Base-by-base conservation (phyloP, 2,113 vertebrate genomes). In the Campylorhamphus procurvoides region DNA sequence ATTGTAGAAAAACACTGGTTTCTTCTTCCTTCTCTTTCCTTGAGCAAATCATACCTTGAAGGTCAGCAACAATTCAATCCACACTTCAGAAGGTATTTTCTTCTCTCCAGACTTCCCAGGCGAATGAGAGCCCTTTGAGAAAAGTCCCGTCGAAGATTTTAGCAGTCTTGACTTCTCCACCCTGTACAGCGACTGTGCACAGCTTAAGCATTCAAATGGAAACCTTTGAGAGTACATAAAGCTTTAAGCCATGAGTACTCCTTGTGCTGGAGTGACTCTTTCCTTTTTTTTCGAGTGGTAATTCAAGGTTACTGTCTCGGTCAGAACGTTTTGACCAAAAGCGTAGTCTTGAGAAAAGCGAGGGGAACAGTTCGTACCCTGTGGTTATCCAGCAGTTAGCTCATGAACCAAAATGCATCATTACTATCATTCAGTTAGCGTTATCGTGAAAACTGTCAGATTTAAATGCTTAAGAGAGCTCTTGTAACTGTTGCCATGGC, bases 401-500 rank as follows among this genome's bases (percentile, higher is more conserved):
- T 96, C 52, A 23, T 84, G 78, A 91, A 91, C 75, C 59, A 44
- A 69, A 89, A 82, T 71, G n/a, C 64, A 82, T 94, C 94, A 55
- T 85, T 94, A 83, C 89, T 89, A 90, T 96, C 83, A 63, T 96
- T 94, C 73, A 76, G 80, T 92, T 93, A 92, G 81, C 18, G 85
- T 71, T 92, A 95, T 89, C 87, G 27, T 81, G 85, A 94, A 96
- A 95, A 84, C 89, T 95, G 94, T 90, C 89, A 94, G 89, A 85
- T 96, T 93, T 96, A 96, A 97, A 97, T 96, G 94, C 92, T 90
- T 91, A 87, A 68, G 91, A 96, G 92, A 87, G 92, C 92, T 90
- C 92, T 84, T 90, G 84, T 74, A 94, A 66, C 78, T 31, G 97
- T 97, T 98, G 80, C 96, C 93, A 97, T 98, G 96, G 97, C 56